Percentiles rank a stretch among this genome's conserved stretches.
These are phyloP conservation scores for Tachycineta bicolor DNA, from an alignment of 2,113 vertebrate species.

Conservation along the genomic window DNA sequence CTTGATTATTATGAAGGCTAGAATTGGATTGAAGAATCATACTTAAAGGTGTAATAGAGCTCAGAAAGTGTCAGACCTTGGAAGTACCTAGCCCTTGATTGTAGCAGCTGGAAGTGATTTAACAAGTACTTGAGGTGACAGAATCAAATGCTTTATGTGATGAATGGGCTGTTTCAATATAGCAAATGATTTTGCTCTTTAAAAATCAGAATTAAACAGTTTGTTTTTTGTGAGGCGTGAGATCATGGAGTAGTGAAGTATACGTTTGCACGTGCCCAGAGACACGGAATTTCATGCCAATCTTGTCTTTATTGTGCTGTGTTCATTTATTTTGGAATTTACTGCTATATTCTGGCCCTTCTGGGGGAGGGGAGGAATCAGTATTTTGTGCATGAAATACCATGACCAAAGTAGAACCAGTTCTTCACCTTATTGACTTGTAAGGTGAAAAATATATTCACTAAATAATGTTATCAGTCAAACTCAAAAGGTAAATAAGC, in stretches of 20 bases:
- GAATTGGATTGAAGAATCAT: constrained; percentile 81
- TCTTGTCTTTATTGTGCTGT: neutral
- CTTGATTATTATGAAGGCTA: constrained; percentile 84
- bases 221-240: constrained; percentile 48
- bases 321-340: neutral
- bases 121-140: constrained; percentile 82
- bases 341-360: neutral
- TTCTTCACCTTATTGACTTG: neutral
- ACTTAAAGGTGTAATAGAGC: constrained; percentile 79
- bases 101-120: constrained; percentile 85
- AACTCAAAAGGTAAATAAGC: neutral
- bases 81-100: constrained; percentile 83
- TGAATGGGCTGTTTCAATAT: constrained; percentile 80
- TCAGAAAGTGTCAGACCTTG: constrained; percentile 79
- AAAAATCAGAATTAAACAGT: constrained; percentile 80
- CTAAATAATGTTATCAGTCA: neutral
- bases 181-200: constrained; percentile 83
- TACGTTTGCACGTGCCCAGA: neutral
- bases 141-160: constrained; percentile 81
- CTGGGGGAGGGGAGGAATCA: neutral
- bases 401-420: neutral
- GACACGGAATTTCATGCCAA: neutral
- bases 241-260: constrained; percentile 7
- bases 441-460: neutral
- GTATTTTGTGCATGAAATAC: neutral